These are phyloP conservation scores for Phoxinus dragarum DNA, from an alignment of 2,797 vertebrate genomes.

Conservation along the genomic window DNA sequence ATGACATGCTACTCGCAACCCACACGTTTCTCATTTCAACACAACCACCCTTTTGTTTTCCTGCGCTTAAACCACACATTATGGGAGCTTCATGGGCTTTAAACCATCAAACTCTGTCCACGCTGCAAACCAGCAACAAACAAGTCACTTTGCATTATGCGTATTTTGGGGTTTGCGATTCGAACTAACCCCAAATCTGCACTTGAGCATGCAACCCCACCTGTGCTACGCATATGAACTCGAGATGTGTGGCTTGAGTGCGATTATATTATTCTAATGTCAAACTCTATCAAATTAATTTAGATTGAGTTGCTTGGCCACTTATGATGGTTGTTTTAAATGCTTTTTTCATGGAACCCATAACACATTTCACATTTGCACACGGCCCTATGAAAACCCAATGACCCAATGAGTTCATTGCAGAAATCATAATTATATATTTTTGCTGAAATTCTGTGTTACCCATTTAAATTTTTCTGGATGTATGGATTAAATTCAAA, in stretches of 20 bases:
- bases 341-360: not conserved
- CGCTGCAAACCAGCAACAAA: not conserved
- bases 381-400: no score
- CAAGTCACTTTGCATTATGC: not conserved
- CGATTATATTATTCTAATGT: not conserved
- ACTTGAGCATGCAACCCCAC: not conserved
- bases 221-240: not conserved
- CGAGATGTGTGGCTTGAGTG: not conserved
- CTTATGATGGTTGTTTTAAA: not conserved
- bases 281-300: not conserved
- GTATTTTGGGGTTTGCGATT: not conserved
- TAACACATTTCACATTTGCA: not conserved
- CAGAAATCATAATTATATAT: no score
- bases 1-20: conserved; percentile 68
- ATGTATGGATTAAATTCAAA: no score
- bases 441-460: not conserved
- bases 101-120: not conserved
- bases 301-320: not conserved
- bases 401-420: fast-evolving
- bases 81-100: not conserved
- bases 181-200: not conserved
- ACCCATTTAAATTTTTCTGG: no score
- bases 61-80: conserved; percentile 35
- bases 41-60: conserved; percentile 47
- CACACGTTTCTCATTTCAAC: conserved; percentile 73